These are phyloP conservation scores for Chrysolina oricalcia DNA, from an alignment of 2,888 invertebrate genomes.

Conservation along the genomic window DNA sequence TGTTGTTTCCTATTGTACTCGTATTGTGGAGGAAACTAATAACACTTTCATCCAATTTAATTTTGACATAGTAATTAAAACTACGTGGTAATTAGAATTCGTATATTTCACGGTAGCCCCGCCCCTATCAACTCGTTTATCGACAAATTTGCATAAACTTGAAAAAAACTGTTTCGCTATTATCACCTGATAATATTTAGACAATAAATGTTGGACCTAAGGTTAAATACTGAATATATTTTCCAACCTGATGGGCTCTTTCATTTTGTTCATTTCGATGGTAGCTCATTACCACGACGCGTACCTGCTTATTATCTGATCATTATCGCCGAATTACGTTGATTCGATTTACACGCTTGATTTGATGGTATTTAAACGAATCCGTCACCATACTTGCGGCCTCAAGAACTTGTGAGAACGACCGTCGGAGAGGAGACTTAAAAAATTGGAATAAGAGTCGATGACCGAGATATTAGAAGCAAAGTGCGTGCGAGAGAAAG, in stretches of 20 bases:
- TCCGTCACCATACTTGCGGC: neutral
- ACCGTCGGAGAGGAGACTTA: neutral
- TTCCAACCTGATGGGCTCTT: neutral
- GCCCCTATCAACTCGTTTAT: too few species aligned
- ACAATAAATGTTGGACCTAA: neutral
- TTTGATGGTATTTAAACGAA: neutral
- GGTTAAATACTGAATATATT: conserved; percentile 1
- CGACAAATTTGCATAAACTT: too few species aligned
- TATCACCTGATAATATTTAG: neutral
- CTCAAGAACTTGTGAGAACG: neutral
- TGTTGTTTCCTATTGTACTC: too few species aligned
- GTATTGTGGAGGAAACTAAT: too few species aligned
- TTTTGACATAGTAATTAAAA: too few species aligned
- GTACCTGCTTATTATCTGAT: conserved; percentile 17
- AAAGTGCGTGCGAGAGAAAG: conserved; percentile 15
- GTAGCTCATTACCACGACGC: conserved; percentile 10
- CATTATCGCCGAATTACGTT: conserved; percentile 31
- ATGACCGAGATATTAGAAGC: conserved; percentile 24
- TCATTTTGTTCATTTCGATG: neutral
- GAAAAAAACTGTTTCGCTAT: neutral
- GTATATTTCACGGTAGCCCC: too few species aligned
- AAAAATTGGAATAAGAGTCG: conserved; percentile 7
- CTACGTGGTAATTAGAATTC: too few species aligned
- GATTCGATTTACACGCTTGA: conserved; percentile 28
- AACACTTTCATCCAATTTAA: too few species aligned